Percentiles rank a stretch among this genome's conserved stretches.
Evolutionary conservation across 1,140 invertebrate species (phyloP).

Genomic region (Macrobrachium rosenbergii): DNA sequence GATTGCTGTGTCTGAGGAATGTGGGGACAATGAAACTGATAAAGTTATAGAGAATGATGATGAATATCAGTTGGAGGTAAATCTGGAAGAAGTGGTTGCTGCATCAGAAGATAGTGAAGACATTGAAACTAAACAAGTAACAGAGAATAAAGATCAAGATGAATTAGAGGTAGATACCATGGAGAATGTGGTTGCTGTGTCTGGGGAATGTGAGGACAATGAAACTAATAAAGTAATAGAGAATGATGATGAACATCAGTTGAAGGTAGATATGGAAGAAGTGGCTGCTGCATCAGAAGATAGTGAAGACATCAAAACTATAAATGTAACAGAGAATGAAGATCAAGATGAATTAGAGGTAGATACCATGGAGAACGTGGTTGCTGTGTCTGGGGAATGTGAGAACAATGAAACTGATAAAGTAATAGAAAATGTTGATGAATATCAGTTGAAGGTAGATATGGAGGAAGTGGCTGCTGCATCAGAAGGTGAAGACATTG

Average conservation of each 20-base stretch:
- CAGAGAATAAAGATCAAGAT: not conserved
- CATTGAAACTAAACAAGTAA: not conserved
- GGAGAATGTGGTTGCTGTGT: not conserved
- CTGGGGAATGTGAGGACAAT: not conserved
- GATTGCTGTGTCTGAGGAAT: not conserved
- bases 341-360: not conserved
- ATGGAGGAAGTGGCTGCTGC: too few relatives aligned
- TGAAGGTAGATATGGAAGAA: not conserved
- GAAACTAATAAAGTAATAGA: too few relatives aligned
- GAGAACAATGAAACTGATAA: too few relatives aligned
- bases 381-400: not conserved
- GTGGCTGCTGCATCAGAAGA: not conserved
- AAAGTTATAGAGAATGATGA: too few relatives aligned
- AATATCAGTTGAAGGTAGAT: too few relatives aligned
- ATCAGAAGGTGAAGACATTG: too few relatives aligned
- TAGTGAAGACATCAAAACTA: not conserved
- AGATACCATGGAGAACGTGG: not conserved
- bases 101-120: constrained; percentile 7
- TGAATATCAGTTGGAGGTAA: too few relatives aligned
- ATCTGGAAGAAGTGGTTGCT: not conserved
- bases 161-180: not conserved
- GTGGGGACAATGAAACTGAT: too few relatives aligned
- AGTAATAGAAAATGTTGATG: too few relatives aligned
- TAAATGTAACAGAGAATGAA: not conserved
- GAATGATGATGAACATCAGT: too few relatives aligned